Conservation (phyloP, 2,797 vertebrate genomes). For the Geotrypetes seraphini region DNA sequence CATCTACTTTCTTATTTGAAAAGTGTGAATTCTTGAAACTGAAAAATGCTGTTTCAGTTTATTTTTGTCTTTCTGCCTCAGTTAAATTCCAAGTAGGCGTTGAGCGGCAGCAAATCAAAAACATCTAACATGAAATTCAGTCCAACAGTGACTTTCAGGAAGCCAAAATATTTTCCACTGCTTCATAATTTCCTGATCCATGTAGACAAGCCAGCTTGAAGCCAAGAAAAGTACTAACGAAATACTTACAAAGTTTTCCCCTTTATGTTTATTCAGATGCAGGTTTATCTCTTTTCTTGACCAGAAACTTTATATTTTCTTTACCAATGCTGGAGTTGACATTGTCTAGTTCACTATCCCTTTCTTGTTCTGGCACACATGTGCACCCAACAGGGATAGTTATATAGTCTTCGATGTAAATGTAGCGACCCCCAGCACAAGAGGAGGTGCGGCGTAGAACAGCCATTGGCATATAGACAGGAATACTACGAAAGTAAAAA, state of each 20-base stretch:
- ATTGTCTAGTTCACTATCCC: constrained; percentile 31
- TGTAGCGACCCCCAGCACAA: constrained; percentile 67
- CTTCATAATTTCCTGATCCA: neutral
- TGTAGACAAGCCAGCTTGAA: neutral
- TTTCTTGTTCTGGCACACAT: constrained; percentile 62
- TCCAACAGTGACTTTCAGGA: neutral
- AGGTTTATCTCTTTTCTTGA: constrained; percentile 33
- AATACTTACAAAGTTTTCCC: too few relatives aligned
- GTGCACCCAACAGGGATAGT: constrained; percentile 85
- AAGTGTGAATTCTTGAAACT: neutral
- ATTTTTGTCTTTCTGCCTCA: neutral
- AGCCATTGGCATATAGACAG: constrained; percentile 75
- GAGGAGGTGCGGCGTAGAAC: constrained; percentile 67
- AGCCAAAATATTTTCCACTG: neutral
- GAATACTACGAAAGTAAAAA: constrained; percentile 67
- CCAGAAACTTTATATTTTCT: constrained; percentile 41
- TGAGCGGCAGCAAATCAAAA: too few relatives aligned
- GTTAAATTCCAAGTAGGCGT: too few relatives aligned
- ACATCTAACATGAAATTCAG: too few relatives aligned
- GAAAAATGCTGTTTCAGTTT: neutral
- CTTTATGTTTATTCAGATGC: constrained; percentile 24
- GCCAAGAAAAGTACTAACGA: too few relatives aligned
- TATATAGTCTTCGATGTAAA: constrained; percentile 77
- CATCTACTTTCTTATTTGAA: neutral
- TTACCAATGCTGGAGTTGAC: constrained; percentile 53